These are phyloP conservation scores for Atta texana DNA, from an alignment of 1,140 invertebrate genomes.

Conservation along the genomic window DNA sequence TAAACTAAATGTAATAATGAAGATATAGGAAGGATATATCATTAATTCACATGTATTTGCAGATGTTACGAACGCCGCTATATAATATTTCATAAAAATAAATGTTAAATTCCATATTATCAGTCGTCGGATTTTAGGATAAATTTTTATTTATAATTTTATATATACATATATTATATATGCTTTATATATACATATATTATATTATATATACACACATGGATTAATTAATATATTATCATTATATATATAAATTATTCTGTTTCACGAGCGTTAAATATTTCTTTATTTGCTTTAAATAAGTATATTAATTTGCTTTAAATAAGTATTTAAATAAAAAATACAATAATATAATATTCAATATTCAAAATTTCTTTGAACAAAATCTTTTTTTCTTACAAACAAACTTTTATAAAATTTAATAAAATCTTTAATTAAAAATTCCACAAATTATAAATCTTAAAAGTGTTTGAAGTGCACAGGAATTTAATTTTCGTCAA, in stretches of 20 bases:
- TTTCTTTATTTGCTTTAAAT: not conserved
- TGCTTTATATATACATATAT: not conserved
- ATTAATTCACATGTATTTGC: not conserved
- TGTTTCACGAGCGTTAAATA: not conserved
- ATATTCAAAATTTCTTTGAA: no score
- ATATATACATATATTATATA: no score
- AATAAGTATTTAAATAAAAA: no score
- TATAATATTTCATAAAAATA: not conserved
- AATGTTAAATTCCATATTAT: not conserved
- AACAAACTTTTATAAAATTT: not conserved
- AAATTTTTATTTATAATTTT: conserved; percentile 6
- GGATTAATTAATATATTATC: not conserved
- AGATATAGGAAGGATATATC: not conserved
- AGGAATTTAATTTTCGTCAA: not conserved
- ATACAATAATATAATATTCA: not conserved
- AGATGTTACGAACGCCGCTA: not conserved
- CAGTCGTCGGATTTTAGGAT: not conserved
- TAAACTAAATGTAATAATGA: not conserved
- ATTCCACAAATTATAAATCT: not conserved
- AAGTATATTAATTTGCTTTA: not conserved
- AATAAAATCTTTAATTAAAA: not conserved
- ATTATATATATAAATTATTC: not conserved
- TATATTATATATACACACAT: not conserved
- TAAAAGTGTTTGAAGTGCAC: not conserved
- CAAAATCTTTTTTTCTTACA: not conserved